These are phyloP conservation scores for Caprella mutica DNA, from an alignment of 2,888 invertebrate genomes.

Conservation along the genomic window DNA sequence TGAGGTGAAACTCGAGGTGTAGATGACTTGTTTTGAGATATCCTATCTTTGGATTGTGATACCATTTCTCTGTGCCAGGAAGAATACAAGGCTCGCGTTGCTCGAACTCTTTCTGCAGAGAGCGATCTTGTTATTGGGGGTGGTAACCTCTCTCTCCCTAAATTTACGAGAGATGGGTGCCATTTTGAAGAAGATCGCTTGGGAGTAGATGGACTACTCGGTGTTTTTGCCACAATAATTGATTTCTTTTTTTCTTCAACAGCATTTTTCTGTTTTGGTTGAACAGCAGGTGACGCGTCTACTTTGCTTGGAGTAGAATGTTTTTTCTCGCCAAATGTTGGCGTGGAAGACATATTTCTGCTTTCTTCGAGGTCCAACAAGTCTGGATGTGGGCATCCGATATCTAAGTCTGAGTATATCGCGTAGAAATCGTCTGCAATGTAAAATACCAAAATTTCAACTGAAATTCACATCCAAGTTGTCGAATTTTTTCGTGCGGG, in stretches of 20 bases:
- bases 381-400: conserved; percentile 26
- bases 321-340: conserved; percentile 24
- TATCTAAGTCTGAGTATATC: conserved; percentile 32
- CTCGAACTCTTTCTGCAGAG: conserved; percentile 30
- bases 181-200: conserved; percentile 30
- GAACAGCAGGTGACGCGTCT: too few relatives aligned
- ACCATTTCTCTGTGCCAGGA: conserved; percentile 33
- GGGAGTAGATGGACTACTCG: conserved; percentile 21
- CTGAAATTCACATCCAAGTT: too few relatives aligned
- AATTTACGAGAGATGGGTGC: conserved; percentile 31
- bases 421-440: conserved; percentile 33
- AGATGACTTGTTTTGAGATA: conserved; percentile 7
- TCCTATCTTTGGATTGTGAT: conserved; percentile 24
- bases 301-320: conserved; percentile 17
- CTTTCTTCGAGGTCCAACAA: conserved; percentile 17
- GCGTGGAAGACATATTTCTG: conserved; percentile 20
- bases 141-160: conserved; percentile 21
- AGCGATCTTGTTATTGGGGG: conserved; percentile 22
- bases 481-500: too few relatives aligned
- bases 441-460: too few relatives aligned
- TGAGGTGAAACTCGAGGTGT: conserved; percentile 15
- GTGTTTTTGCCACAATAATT: not conserved
- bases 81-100: conserved; percentile 29
- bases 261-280: too few relatives aligned
- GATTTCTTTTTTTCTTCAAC: too few relatives aligned